Conservation (phyloP, 2,113 vertebrate species). For the Rhegmatorhina hoffmannsi region DNA sequence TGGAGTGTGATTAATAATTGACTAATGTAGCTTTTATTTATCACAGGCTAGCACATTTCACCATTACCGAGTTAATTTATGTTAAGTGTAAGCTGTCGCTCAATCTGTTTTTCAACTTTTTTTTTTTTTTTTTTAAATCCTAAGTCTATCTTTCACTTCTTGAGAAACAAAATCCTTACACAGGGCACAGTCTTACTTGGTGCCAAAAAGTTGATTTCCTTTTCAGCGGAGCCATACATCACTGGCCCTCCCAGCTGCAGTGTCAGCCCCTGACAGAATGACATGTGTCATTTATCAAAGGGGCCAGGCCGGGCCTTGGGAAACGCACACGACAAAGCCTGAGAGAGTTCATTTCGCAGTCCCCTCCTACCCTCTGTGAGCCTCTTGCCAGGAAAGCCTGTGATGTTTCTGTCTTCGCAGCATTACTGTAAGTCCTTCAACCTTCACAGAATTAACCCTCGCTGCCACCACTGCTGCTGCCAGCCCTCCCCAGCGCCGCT, state of each 20-base stretch:
- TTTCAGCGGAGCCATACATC: constrained; percentile 98
- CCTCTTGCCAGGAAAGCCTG: constrained; percentile 92
- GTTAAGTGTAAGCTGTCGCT: constrained; percentile 87
- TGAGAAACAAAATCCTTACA: constrained; percentile 87
- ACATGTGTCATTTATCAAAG: constrained; percentile 99
- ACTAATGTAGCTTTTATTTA: constrained; percentile 89
- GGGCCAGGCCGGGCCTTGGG: constrained; percentile 98
- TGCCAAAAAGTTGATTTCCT: constrained; percentile 99
- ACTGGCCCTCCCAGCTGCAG: constrained; percentile 97
- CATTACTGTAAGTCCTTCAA: constrained; percentile 85
- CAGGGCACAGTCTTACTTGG: constrained; percentile 90
- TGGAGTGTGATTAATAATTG: constrained; percentile 89
- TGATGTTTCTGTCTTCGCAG: constrained; percentile 89
- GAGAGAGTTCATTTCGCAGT: constrained; percentile 99
- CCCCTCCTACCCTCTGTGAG: constrained; percentile 87
- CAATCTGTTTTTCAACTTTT: constrained; percentile 77
- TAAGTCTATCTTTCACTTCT: constrained; percentile 83
- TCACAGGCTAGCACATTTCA: constrained; percentile 84
- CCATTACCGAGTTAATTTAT: constrained; percentile 85
- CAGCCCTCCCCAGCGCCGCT: not conserved
- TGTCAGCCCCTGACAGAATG: constrained; percentile 99
- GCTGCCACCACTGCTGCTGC: not conserved
- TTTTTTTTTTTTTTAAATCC: constrained; percentile 54
- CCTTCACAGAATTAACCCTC: constrained; percentile 81
- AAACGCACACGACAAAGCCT: constrained; percentile 98